phyloP scores from a whole-genome alignment of 2,888 invertebrate species.

The Helleia helle region DNA sequence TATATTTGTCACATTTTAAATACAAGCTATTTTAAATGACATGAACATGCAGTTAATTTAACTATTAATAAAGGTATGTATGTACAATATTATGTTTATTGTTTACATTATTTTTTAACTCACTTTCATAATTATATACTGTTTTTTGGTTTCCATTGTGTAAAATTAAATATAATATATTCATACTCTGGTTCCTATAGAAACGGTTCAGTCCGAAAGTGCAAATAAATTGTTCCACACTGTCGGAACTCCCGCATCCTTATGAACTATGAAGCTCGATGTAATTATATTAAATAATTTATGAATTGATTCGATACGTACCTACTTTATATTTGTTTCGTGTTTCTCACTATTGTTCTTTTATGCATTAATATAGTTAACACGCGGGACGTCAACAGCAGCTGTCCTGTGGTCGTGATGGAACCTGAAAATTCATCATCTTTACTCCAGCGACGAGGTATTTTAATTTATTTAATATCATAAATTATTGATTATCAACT shows the following conservation, averaged over 20 bases:
- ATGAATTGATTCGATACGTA: not conserved
- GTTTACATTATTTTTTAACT: not conserved
- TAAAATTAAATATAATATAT: not conserved
- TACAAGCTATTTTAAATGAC: not conserved
- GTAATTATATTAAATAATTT: not conserved
- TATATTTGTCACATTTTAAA: too few species aligned
- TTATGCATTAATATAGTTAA: not conserved
- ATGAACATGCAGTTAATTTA: not conserved
- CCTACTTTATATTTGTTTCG: not conserved
- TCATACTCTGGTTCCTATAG: not conserved
- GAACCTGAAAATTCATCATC: not conserved
- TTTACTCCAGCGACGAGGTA: not conserved
- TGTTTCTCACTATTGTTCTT: not conserved
- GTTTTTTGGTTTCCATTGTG: not conserved
- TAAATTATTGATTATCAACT: too few species aligned
- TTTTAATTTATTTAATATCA: not conserved
- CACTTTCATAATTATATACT: not conserved
- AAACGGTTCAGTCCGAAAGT: not conserved
- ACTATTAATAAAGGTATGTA: not conserved
- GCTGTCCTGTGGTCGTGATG: not conserved
- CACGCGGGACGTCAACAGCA: not conserved
- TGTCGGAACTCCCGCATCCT: too few species aligned
- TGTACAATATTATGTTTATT: not conserved
- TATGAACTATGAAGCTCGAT: not conserved
- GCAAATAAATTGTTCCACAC: not conserved